These are phyloP conservation scores for Bubo bubo DNA, from an alignment of 2,113 vertebrate genomes.

Conservation along the genomic window DNA sequence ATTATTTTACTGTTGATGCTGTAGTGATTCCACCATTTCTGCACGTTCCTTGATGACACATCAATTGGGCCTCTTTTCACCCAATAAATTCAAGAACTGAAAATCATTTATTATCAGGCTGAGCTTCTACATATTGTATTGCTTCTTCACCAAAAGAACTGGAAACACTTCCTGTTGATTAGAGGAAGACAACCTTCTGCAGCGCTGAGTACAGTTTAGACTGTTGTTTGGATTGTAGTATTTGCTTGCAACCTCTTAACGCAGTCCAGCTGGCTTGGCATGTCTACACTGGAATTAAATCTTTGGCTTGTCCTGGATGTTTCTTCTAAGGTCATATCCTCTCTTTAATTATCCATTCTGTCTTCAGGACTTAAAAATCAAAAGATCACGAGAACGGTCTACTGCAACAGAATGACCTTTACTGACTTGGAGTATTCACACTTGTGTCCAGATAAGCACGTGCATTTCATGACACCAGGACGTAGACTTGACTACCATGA, in stretches of 20 bases:
- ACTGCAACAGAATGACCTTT: not conserved
- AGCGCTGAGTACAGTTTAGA: not conserved
- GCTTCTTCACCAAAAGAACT: not conserved
- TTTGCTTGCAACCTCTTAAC: not conserved
- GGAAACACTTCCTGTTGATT: not conserved
- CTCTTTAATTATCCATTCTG: not conserved
- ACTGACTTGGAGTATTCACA: not conserved
- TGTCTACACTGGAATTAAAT: not conserved
- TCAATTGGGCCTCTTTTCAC: not conserved
- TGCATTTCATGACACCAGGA: not conserved
- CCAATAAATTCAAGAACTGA: not conserved
- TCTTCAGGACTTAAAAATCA: not conserved
- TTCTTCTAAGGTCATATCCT: not conserved
- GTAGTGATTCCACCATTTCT: not conserved
- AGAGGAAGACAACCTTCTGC: not conserved
- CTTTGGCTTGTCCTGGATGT: not conserved
- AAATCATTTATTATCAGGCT: not conserved
- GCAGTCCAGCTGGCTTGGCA: not conserved
- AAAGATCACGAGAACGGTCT: not conserved
- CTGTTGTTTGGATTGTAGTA: not conserved
- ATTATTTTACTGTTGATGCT: not conserved
- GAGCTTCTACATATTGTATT: not conserved
- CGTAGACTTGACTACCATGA: not conserved
- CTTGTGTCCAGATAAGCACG: not conserved
- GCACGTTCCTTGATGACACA: not conserved